Evolutionary conservation across 2,797 vertebrate species (phyloP), one percentile per base, ranked within the genome.

Genomic region (Microctenopoma stevenorrisi): DNA sequence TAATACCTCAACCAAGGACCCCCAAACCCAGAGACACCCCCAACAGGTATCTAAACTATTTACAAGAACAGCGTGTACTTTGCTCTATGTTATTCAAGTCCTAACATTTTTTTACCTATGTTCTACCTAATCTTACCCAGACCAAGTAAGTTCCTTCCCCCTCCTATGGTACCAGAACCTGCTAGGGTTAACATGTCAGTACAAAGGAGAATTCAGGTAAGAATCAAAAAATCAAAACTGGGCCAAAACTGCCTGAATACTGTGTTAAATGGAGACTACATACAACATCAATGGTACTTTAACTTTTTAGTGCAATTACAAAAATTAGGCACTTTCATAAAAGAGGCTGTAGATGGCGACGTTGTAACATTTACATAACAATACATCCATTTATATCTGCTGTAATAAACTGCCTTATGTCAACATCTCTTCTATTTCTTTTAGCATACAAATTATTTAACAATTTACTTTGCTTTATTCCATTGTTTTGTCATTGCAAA

Each of bases 311-410:
- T 35, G 42, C 14, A 56, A 25, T 49, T 42, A 25, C 13, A 47
- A 40, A 69, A 28, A 7, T 38, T 4, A 7, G 54, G 64, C 40
- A 76, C 26, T 72, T 81, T 59, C 61, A 54, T 0, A 38, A 16
- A 7, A 1, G 0, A 54, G 84, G 63, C 90, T 91, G 73, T 74
- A 91, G 88, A 75, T 83, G 86, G 85, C 65, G 37, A 35, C 72
- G 55, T 87, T 89, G 80, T 73, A 62, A 51, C 77, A 70, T 62
- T 4, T 47, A 75, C 16, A 76, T 13, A 49, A 58, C 28, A 57
- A 33, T 4, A 46, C 13, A 35, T 4, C 43, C 14, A 3, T 5
- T 33, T 10, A 8, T 10, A 0, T 54, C 28, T 50, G 37, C n/a
- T 46, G 4, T 11, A 7, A 52, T 38, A 75, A 42, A 42, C 12